Base-by-base conservation (phyloP, 1,140 invertebrate species). In the Cotesia glomerata region DNA sequence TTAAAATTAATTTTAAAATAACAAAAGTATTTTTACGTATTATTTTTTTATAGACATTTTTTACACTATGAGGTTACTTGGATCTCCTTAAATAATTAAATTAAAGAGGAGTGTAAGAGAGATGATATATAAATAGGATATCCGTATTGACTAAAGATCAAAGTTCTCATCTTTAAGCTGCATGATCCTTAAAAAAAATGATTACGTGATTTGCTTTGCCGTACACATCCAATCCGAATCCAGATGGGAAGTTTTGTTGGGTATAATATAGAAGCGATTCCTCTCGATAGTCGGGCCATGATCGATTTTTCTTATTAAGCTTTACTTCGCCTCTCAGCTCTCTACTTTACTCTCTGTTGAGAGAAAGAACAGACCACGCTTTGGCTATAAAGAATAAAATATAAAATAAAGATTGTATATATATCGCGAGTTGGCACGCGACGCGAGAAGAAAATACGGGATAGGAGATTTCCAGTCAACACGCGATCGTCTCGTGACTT, bases 201-300 rank as follows among this genome's bases (percentile, higher is more conserved):
- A 5, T 71, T 65, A 61, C 45, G 61, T 65, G 63, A 65, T 45
- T 45, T 65, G 63, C 32, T 65, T 16, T 14, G 16, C 36, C 36
- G 49, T 65, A 26, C 26, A 26, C 26, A 26, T 26, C 26, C 26
- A 26, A 26, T 26, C 26, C 26, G 26, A 26, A 65, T 65, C 63
- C 35, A 35, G 49, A 62, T 35, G 39, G 3, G 11, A 5, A 18
- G 36, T 7, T 45, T 26, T 26, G 1, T 26, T 26, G 26, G 26
- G 26, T 26, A 61, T 59, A 63, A 71, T 71, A 36, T 59, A 63
- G 58, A 59, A 62, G 35, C 58, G 58, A 64, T 49, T 71, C 14
- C 62, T 71, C 69, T 49, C 63, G 69, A 64, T 64, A 64, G 26
- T 26, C 26, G 1, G 26, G 8, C 69, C 62, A 32, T 64, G 35